Base-by-base conservation (phyloP, 2,888 invertebrate genomes). In the Amblyteles armatorius region DNA sequence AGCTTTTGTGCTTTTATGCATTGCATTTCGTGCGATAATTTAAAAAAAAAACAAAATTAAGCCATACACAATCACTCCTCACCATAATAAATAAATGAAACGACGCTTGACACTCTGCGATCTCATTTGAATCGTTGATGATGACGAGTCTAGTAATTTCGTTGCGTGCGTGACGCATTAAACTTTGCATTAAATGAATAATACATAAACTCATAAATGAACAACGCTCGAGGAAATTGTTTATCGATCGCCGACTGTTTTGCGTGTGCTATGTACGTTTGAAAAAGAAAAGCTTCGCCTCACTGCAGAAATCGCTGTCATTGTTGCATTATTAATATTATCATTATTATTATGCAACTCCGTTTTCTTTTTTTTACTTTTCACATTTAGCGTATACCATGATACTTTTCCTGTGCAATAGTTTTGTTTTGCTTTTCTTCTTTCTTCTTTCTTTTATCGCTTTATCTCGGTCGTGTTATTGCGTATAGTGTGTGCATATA, bases 1-100 rank as follows among this genome's bases (percentile, higher is more conserved):
- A 81, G 82, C 79, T 85, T 82, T 82, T 85, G 52, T 72, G 79
- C 82, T 85, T 79, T 80, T 78, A 55, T 82, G 76, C 67, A 77
- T 79, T 68, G 79, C 67, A 72, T 76, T 77, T 82, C 19, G 50
- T 22, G 40, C 33, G 50, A 74, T 69, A 29, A 36, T 72, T 11
- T 26, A 52, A 36, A 60, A 52, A 52, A 73, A 6, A n/a, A n/a
- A n/a, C n/a, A 52, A 11, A 55, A 71, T 55, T 29, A n/a, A 71
- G 52, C 52, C 68, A 81, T 60, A 36, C 44, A 63, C n/a, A 71
- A 71, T 40, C 36, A 79, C 50, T 48, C 22, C 19, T 40, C 11
- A 63, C 40, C 19, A 36, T 63, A 40, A 55, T 40, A 29, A 52
- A 40, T 33, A 13, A 33, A 33, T 44, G 50, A 36, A 71, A n/a